Percentiles rank a stretch among this genome's conserved stretches.
Evolutionary conservation across 2,888 invertebrate genomes (phyloP).

Genomic region (Teleogryllus oceanicus): DNA sequence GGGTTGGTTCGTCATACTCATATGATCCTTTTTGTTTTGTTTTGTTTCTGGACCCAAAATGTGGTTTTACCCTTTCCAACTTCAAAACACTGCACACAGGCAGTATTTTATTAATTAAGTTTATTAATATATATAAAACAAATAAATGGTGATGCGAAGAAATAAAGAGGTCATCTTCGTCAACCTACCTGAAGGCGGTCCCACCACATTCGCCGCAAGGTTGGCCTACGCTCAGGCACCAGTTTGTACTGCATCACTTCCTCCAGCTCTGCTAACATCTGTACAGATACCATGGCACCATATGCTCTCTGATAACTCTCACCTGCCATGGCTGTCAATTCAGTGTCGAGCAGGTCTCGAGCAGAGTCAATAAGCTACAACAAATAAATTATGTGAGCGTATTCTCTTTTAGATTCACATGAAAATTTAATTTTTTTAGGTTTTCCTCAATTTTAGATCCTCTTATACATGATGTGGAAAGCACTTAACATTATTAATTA

Average conservation of each 20-base stretch:
- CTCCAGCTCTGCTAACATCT: conserved; percentile 94
- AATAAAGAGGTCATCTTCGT: background rate
- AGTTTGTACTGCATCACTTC: conserved; percentile 96
- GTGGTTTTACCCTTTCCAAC: too few relatives aligned
- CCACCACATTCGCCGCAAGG: conserved; percentile 88
- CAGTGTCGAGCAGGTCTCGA: conserved; percentile 89
- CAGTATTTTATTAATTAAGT: too few relatives aligned
- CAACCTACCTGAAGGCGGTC: conserved; percentile 68
- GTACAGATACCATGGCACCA: conserved; percentile 93
- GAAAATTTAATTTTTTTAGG: too few relatives aligned
- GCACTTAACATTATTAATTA: too few relatives aligned
- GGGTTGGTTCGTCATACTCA: too few relatives aligned
- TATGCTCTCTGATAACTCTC: conserved; percentile 95
- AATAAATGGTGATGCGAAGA: too few relatives aligned
- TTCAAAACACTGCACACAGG: too few relatives aligned
- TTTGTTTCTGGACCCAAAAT: too few relatives aligned
- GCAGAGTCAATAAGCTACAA: conserved; percentile 83
- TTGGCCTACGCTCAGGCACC: conserved; percentile 79
- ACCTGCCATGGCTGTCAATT: conserved; percentile 93
- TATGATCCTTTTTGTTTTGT: too few relatives aligned
- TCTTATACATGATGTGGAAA: too few relatives aligned
- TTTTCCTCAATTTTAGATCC: too few relatives aligned
- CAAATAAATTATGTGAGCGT: conserved; percentile 37
- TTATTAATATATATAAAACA: too few relatives aligned
- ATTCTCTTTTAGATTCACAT: conserved; percentile 1